Base-by-base conservation (phyloP, 2,888 invertebrate genomes). In the Brachyopa scutellaris region DNA sequence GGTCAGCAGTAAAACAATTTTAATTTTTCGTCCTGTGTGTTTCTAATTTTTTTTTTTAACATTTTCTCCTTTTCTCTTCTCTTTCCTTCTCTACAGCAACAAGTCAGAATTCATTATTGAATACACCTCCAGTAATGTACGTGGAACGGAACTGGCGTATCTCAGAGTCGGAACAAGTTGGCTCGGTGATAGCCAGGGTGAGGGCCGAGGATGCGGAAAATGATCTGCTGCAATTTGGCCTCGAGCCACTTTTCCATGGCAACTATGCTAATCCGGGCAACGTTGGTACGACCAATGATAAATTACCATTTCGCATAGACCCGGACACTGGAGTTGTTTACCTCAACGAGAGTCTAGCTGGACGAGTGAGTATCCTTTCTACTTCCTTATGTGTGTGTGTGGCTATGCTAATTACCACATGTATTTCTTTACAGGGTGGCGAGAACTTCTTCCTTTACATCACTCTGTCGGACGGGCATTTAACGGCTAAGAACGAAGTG, bases 111-210 rank as follows among this genome's bases (percentile, higher is more conserved):
- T 61, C 79, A 49, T 72, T 85, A 62, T 57, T 85, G 33, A 90
- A 90, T 84, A 88, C 90, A 40, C 95, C 95, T 0, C 94, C 95
- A 0, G 92, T 94, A 51, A 92, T 95, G 87, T 92, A 92, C 86
- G 92, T 95, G 26, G 93, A 94, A 15, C 92, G 96, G 38, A 94
- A 95, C 88, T 96, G 97, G 96, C 92, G 92, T 61, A 93, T 96
- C 72, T 92, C 92, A 79, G 94, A 96, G 84, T 92, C 93, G 1
- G 95, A 95, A 86, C 92, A 92, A 0, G 91, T 95, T n/a, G 96
- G 96, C 9, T 92, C 93, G 21, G 91, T 94, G 53, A 94, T 96
- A 59, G 93, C 94, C 21, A 92, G 93, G 85, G 95, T 94, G 6
- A 92, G 92, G 78, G 94, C 94, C n/a, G 93, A 93, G 49, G 93